Base-by-base conservation (phyloP, 2,113 vertebrate genomes). In the Paratilapia polleni region DNA sequence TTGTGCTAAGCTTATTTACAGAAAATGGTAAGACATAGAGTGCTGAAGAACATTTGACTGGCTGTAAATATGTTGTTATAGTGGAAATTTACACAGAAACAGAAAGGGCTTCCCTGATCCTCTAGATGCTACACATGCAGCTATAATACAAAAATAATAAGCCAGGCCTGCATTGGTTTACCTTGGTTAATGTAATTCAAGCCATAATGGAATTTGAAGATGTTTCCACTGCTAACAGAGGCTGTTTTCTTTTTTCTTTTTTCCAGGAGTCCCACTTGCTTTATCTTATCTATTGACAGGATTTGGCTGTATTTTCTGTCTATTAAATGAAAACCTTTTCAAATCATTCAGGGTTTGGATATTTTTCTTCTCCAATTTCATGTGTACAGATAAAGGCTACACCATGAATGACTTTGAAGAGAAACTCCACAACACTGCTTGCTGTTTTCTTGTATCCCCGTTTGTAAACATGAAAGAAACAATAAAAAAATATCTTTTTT, bases 201-300 rank as follows among this genome's bases (percentile, higher is more conserved):
- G 61, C 36, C 58, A 49, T 85, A 78, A 86, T 88, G 59, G 52
- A 85, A 87, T 87, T 19, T 87, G 26, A 80, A 74, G 22, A 79
- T 70, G 22, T 84, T 78, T 60, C 62, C 19, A 77, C 5, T 60
- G 41, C n/a, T 62, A 13, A 31, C 14, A 75, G 17, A 36, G 10
- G 34, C 12, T 84, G 15, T 75, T 76, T 58, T 54, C 76, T 47
- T 66, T 43, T 43, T 5, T 64, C 31, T 54, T 31, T 49, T 70
- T n/a, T 4, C 26, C 52, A n/a, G 19, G 43, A 62, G 57, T 22
- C 77, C 66, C 20, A 6, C 22, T 47, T 31, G 74, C 14, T 86
- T 56, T 38, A 14, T 11, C 56, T 54, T 83, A 34, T 52, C 19
- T 73, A 34, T 31, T 54, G 31, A 8, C 24, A 73, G 68, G 19